Evolutionary conservation across 2,888 invertebrate genomes (phyloP).

Genomic region (Drosophila meridionalis): DNA sequence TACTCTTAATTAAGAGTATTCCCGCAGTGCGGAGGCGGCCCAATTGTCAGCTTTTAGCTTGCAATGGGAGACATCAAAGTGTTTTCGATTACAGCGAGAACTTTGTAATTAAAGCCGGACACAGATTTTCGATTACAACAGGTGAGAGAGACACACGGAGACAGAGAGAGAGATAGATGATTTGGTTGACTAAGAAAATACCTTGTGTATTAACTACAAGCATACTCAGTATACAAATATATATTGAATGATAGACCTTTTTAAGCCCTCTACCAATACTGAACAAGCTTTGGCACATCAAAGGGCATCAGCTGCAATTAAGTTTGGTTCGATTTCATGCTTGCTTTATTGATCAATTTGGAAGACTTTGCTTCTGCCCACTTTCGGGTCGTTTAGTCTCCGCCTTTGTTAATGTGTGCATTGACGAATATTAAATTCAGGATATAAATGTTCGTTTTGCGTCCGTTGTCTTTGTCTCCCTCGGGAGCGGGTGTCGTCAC

Average conservation of each 20-base stretch:
- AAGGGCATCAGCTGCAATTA: conserved; percentile 38
- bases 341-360: conserved; percentile 34
- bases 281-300: conserved; percentile 27
- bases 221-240: background rate
- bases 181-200: background rate
- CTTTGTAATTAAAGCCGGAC: conserved; percentile 30
- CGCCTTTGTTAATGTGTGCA: conserved; percentile 44
- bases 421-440: conserved; percentile 65
- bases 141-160: background rate
- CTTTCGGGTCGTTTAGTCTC: background rate
- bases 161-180: background rate
- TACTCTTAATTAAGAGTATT: conserved; percentile 43
- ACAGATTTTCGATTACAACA: conserved; percentile 11
- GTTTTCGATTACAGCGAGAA: conserved; percentile 22
- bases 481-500: conserved; percentile 21
- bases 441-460: conserved; percentile 56
- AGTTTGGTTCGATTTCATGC: conserved; percentile 32
- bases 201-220: background rate
- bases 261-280: background rate
- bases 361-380: background rate
- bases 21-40: conserved; percentile 16
- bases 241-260: background rate
- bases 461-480: conserved; percentile 25
- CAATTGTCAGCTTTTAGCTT: background rate
- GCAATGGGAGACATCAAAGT: conserved; percentile 48